phyloP scores from a whole-genome alignment of 2,888 invertebrate species.

The Pardosa pseudoannulata region DNA sequence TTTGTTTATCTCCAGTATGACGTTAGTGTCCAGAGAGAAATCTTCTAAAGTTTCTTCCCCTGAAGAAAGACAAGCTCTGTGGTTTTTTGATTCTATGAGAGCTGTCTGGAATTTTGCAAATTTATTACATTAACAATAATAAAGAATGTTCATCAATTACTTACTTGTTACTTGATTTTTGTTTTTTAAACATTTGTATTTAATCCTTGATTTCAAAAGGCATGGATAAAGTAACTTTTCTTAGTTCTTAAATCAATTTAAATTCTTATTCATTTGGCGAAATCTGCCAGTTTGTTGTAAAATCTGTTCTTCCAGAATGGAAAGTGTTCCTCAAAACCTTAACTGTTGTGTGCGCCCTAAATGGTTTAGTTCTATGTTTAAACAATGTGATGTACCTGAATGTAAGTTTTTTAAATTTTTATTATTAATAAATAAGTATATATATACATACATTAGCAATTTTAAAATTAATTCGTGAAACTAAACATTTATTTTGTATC shows the following conservation, averaged over 20 bases:
- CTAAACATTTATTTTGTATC: no score
- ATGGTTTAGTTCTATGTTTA: conserved; percentile 73
- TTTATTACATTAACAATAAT: conserved; percentile 60
- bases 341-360: conserved; percentile 72
- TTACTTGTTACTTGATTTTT: conserved; percentile 22
- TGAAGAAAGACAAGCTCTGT: conserved; percentile 40
- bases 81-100: conserved; percentile 67
- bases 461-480: no score
- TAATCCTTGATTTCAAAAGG: not conserved
- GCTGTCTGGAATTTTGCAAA: conserved; percentile 74
- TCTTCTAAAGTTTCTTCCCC: conserved; percentile 22
- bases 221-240: not conserved
- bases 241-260: not conserved
- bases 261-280: not conserved
- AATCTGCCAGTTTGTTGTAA: not conserved
- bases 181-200: not conserved
- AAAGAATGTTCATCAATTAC: not conserved
- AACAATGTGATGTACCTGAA: conserved; percentile 73
- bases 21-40: conserved; percentile 41
- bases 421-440: no score
- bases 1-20: conserved; percentile 63
- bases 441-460: no score
- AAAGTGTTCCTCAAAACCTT: conserved; percentile 36
- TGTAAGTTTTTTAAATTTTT: conserved; percentile 70
- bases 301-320: conserved; percentile 33